phyloP scores from a whole-genome alignment of 2,888 invertebrate genomes.

The Tipula lateralis region DNA sequence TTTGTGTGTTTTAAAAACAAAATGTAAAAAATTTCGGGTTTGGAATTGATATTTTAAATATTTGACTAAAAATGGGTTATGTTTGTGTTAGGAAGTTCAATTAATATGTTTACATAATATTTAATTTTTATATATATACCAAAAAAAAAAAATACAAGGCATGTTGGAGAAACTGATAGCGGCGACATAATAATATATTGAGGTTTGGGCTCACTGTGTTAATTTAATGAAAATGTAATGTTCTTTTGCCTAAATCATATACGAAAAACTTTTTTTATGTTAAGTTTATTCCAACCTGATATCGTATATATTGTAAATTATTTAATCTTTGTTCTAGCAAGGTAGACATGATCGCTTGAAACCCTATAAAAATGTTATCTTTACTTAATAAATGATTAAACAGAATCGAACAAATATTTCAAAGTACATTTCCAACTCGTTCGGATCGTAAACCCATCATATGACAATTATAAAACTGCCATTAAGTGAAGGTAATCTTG shows the following conservation, averaged over 20 bases:
- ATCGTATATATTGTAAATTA: not conserved
- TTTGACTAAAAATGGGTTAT: slow-evolving; percentile 20
- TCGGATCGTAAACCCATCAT: too few species aligned
- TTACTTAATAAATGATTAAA: too few species aligned
- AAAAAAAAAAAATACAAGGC: not conserved
- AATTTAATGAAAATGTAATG: not conserved
- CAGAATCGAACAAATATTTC: too few species aligned
- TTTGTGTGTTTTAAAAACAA: not conserved
- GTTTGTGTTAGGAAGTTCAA: slow-evolving; percentile 11
- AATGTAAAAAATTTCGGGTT: not conserved
- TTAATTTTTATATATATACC: not conserved
- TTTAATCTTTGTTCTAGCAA: not conserved
- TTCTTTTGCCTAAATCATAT: not conserved
- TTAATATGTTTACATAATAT: slow-evolving; percentile 11
- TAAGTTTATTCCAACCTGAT: not conserved
- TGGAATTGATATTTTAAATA: slow-evolving; percentile 24
- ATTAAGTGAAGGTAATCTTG: too few species aligned
- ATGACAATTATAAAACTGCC: too few species aligned
- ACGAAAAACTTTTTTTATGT: not conserved
- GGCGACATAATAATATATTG: not conserved
- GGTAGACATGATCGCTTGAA: not conserved
- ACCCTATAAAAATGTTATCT: too few species aligned
- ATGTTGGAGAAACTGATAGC: not conserved
- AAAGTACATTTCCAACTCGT: too few species aligned
- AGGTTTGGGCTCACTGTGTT: not conserved